phyloP scores from a whole-genome alignment of 1,140 invertebrate species.

The Kradibia gibbosae region DNA sequence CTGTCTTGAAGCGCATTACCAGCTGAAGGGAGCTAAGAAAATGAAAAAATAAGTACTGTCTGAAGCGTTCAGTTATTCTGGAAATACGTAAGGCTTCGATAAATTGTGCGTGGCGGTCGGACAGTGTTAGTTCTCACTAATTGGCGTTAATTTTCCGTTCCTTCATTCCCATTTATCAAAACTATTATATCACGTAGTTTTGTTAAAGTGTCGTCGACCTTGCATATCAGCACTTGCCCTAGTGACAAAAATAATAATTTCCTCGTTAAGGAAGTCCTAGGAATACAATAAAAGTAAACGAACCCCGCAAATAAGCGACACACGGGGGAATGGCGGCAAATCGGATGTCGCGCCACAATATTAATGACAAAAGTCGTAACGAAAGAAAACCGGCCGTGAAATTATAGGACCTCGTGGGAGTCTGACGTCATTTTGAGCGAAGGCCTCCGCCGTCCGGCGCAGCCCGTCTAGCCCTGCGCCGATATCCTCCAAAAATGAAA shows the following conservation, averaged over 20 bases:
- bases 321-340: not conserved
- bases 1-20: not conserved
- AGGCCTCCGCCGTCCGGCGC: not conserved
- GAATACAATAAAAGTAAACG: slow-evolving; percentile 25
- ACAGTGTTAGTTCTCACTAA: slow-evolving; percentile 13
- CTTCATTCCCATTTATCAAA: slow-evolving; percentile 28
- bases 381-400: slow-evolving; percentile 38
- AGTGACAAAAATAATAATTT: slow-evolving; percentile 37
- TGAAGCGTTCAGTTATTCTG: not conserved
- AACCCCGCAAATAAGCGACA: slow-evolving; percentile 1
- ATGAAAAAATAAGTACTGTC: not conserved
- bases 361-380: slow-evolving; percentile 22
- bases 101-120: slow-evolving; percentile 11
- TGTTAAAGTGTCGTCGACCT: slow-evolving; percentile 34
- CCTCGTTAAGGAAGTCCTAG: slow-evolving; percentile 30
- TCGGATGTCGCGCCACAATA: not conserved
- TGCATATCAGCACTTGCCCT: not conserved
- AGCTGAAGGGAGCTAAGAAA: no score
- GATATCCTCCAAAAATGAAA: not conserved
- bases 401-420: slow-evolving; percentile 21
- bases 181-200: slow-evolving; percentile 12
- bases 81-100: not conserved
- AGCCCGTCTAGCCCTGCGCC: not conserved
- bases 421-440: slow-evolving; percentile 32
- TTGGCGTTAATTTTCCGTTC: not conserved